Percentiles rank a stretch among this genome's conserved stretches.
phyloP scores from a whole-genome alignment of 1,140 invertebrate genomes.

The Uloborus diversus region DNA sequence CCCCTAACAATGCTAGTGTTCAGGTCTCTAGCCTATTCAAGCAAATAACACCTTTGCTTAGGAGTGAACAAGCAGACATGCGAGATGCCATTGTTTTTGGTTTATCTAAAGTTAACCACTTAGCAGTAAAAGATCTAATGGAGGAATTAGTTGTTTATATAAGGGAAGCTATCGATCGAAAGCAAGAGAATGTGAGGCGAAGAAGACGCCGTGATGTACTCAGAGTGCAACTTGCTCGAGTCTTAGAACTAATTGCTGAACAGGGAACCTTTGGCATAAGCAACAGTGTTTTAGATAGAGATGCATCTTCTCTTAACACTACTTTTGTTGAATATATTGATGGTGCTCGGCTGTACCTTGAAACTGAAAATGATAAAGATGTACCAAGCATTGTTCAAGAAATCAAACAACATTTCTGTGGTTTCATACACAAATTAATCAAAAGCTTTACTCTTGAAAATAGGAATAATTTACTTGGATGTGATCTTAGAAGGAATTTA shows the following conservation, averaged over 20 bases:
- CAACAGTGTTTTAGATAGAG: slow-evolving; percentile 82
- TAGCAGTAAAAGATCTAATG: slow-evolving; percentile 83
- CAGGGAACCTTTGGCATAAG: slow-evolving; percentile 91
- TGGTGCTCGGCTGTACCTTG: slow-evolving; percentile 88
- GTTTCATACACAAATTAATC: slow-evolving; percentile 92
- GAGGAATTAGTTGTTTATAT: slow-evolving; percentile 92
- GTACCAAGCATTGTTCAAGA: slow-evolving; percentile 74
- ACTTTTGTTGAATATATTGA: slow-evolving; percentile 95
- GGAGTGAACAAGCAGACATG: slow-evolving; percentile 92
- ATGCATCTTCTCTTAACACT: slow-evolving; percentile 82
- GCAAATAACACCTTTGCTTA: slow-evolving; percentile 82
- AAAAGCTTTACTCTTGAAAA: slow-evolving; percentile 91
- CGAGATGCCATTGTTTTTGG: slow-evolving; percentile 92
- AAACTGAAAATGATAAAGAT: slow-evolving; percentile 88
- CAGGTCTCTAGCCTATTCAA: slow-evolving; percentile 89
- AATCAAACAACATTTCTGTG: slow-evolving; percentile 93
- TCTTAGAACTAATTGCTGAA: slow-evolving; percentile 91
- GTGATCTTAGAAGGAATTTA: slow-evolving; percentile 84
- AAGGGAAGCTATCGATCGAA: slow-evolving; percentile 95
- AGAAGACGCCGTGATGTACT: slow-evolving; percentile 88
- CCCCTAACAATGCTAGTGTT: slow-evolving; percentile 65
- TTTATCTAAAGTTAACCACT: slow-evolving; percentile 81
- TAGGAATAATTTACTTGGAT: slow-evolving; percentile 83
- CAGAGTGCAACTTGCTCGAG: slow-evolving; percentile 87
- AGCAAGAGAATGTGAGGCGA: slow-evolving; percentile 94